These are phyloP conservation scores for Troilus luridus DNA, from an alignment of 2,888 invertebrate genomes.

Conservation along the genomic window DNA sequence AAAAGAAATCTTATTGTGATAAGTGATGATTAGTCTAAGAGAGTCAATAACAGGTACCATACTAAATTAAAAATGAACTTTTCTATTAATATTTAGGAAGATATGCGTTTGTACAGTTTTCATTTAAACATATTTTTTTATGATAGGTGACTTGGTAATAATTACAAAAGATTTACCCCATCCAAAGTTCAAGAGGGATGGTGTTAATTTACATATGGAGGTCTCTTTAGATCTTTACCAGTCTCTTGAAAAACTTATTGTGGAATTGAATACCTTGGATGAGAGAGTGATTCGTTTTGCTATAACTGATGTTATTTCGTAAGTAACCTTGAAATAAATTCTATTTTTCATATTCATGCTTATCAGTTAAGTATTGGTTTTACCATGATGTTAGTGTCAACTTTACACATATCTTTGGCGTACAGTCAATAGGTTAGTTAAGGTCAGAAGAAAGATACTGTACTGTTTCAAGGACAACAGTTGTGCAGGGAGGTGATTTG, in stretches of 20 bases:
- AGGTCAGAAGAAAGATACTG: too few species aligned
- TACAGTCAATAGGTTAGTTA: too few species aligned
- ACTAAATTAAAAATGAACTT: not conserved
- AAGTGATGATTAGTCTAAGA: too few species aligned
- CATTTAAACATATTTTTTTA: constrained; percentile 3
- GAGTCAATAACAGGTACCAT: too few species aligned
- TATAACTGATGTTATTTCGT: constrained; percentile 80
- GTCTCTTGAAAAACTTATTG: constrained; percentile 79
- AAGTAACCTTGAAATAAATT: constrained; percentile 66
- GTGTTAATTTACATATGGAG: constrained; percentile 78
- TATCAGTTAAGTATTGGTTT: not conserved
- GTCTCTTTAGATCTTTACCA: constrained; percentile 77
- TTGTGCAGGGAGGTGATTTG: too few species aligned
- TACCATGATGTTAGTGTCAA: too few species aligned
- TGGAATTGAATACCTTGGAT: constrained; percentile 80
- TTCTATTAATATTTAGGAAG: not conserved
- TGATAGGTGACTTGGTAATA: constrained; percentile 80
- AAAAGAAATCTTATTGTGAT: too few species aligned
- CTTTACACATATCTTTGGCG: too few species aligned
- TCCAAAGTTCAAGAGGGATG: constrained; percentile 76
- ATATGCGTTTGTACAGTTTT: not conserved
- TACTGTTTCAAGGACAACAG: too few species aligned
- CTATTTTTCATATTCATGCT: not conserved
- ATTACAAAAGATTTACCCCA: constrained; percentile 81
- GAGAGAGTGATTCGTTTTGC: constrained; percentile 78